Evolutionary conservation across 2,113 vertebrate genomes (phyloP), one percentile per base, ranked within the genome.

Genomic region (Panthera uncia): DNA sequence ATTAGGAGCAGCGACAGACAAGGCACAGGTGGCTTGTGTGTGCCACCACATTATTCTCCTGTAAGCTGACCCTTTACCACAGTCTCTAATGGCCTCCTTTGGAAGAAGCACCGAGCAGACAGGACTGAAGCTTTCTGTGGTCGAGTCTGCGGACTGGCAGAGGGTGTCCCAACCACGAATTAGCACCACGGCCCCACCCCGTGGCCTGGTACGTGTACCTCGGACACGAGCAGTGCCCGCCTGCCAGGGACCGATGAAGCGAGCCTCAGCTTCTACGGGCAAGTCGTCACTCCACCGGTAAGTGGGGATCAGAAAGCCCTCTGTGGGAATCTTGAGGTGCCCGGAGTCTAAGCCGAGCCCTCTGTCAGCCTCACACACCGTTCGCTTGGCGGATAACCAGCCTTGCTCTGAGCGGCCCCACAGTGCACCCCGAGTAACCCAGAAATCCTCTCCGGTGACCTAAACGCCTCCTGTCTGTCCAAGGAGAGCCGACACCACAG

Each of bases 91-190:
- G 12, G n/a, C 71, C 76, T 97, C n/a, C 29, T 23, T 93, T 81
- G 84, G 74, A 82, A 97, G 96, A 68, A 13, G 71, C 89, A 33
- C 48, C 89, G 36, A 57, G 55, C 89, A 94, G 55, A 82, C 79
- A 90, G 45, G 41, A 87, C 0, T 0, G 7, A 66, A 71, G 12
- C 61, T 13, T 91, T 31, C 79, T 41, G n/a, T 0, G n/a, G 16
- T 29, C 41, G 38, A 9, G 55, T 80, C 27, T 31, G 4, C 12
- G 66, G 63, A 23, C 4, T 0, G 14, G 33, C 4, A 25, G 45
- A 66, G n/a, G 7, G 23, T 2, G 1, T 31, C 0, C 55, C 6
- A 19, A 19, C 19, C 55, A 19, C 19, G 50, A 50, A 14, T 50
- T 50, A 50, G 50, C 50, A 50, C 50, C 50, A 50, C 13, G 55